Base-by-base conservation (phyloP, 2,888 invertebrate genomes). In the Ligdia adustata region DNA sequence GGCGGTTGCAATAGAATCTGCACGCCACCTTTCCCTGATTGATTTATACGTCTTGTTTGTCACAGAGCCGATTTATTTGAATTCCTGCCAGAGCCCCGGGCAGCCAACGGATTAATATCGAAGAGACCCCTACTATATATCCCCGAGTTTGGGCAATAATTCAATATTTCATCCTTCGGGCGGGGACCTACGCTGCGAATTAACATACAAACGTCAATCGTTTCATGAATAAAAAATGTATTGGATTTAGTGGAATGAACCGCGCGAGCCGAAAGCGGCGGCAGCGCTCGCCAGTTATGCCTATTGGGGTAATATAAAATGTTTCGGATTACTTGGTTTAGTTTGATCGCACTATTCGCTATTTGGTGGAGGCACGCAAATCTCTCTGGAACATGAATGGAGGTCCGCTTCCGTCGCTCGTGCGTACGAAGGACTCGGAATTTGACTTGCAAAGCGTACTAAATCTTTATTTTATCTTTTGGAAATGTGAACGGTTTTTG, bases 21-120 rank as follows among this genome's bases (percentile, higher is more conserved):
- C 83, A 84, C 86, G 67, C 86, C 89, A 85, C 87, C 86, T 86
- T 87, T 83, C 79, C 59, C 50, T 86, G 91, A 91, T 91, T 91
- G 91, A 91, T 91, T 90, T 90, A 91, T 91, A 79, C 82, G 79
- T 90, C 87, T 91, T 91, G 91, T 91, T 91, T 91, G 91, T 90
- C 90, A 88, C 87, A 70, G 76, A 75, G 66, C 73, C 75, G 88
- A 90, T 90, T 90, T 90, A 91, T 91, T 90, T 90, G 90, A 90
- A 90, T 89, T 89, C 85, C 87, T 84, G 85, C 86, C 89, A 88
- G 86, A 73, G 72, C 60, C 69, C 68, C 76, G 76, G 79, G 81
- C 72, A 79, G 84, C 82, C 84, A 78, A 78, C 78, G 90, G 90
- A 89, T 90, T 90, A 90, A 90, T 90, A 90, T 89, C 79, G 82